Evolutionary conservation across 2,113 vertebrate genomes (phyloP), one percentile per base, ranked within the genome.

Genomic region (Alouatta palliata): DNA sequence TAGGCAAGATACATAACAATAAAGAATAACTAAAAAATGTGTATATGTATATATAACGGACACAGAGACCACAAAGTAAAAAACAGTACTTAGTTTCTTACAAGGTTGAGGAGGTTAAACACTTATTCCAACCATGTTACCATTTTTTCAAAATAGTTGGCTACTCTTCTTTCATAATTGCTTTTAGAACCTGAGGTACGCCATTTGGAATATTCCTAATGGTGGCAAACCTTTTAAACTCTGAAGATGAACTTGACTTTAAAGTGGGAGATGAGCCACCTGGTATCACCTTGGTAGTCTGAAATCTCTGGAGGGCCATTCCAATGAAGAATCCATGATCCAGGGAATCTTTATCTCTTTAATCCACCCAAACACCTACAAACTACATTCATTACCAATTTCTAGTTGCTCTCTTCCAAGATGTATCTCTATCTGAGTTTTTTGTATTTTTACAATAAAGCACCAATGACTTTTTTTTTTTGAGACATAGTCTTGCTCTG

Each of bases 221-320:
- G 27, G 23, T 35, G 20, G 45, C 4, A 23, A 16, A 54, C 25
- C 14, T 52, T 91, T 94, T 47, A 73, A 56, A 30, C 2, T 89
- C 45, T 83, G 35, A 94, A 88, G 84, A 92, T 54, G 56, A 86
- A 90, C 32, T 23, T 84, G n/a, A 92, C n/a, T 94, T 97, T 82
- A 56, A 96, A 89, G 49, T 35, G 8, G 40, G 54, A 88, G 20
- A 17, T 2, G 40, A 66, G 11, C 40, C 73, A 70, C 1, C 5
- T 86, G 40, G 12, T 37, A 76, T 85, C 25, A 75, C 71, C 47
- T 84, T 47, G 19, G 49, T 27, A 84, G n/a, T 87, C 64, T 81
- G 13, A 83, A n/a, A 71, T 64, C 8, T 81, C 66, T 58, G 40
- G 56, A 68, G 43, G 40, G 30, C 10, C 27, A 93, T 75, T 71